A percentile compares a stretch with the other conserved stretches of the same genome.
These are phyloP conservation scores for Anoura caudifer DNA, from an alignment of 2,113 vertebrate species.

Conservation along the genomic window DNA sequence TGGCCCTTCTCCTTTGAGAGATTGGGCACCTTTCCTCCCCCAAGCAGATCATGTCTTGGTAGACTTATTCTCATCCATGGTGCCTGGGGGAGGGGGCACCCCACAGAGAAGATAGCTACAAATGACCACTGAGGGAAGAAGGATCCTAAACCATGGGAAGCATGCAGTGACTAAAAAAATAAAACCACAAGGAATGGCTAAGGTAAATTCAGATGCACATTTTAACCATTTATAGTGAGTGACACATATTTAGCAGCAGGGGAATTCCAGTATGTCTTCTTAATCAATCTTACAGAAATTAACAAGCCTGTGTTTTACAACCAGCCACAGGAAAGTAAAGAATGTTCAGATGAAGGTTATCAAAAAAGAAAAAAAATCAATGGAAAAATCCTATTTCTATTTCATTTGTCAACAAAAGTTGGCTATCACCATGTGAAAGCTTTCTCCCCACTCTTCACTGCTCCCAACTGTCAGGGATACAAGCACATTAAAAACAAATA, in stretches of 20 bases:
- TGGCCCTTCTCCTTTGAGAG: too few species aligned
- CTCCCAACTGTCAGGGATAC: background rate
- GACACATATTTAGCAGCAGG: background rate
- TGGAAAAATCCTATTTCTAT: conserved; percentile 1
- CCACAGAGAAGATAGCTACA: background rate
- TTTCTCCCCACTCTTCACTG: background rate
- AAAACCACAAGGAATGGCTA: background rate
- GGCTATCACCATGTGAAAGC: background rate
- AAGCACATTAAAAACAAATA: background rate
- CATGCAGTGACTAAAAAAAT: background rate
- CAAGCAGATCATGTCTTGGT: too few species aligned
- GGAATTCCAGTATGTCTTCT: background rate
- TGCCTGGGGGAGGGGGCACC: too few species aligned
- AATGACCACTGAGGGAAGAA: background rate
- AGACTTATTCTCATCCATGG: too few species aligned
- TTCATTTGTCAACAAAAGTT: conserved; percentile 29
- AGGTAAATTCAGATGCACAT: background rate
- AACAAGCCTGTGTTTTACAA: background rate
- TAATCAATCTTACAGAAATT: background rate
- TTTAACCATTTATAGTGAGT: background rate
- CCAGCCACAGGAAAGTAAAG: background rate
- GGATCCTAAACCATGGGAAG: background rate
- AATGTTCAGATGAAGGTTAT: background rate
- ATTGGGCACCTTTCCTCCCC: too few species aligned
- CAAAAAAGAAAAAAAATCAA: background rate